Percentiles rank a stretch among this genome's conserved stretches.
phyloP scores from a whole-genome alignment of 2,888 invertebrate species.

The Pseudeuparius sepicola region DNA sequence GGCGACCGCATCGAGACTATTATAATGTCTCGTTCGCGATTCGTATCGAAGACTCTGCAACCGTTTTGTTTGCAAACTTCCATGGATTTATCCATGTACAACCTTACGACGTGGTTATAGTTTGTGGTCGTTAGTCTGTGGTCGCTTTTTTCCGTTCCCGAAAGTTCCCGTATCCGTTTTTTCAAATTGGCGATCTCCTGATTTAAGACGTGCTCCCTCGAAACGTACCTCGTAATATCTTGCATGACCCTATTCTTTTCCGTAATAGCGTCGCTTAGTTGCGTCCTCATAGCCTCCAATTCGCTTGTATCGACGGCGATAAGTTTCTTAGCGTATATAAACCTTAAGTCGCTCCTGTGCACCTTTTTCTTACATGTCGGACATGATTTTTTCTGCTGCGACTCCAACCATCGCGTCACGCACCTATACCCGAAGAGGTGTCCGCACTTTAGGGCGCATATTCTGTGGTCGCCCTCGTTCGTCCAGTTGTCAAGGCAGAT shows the following conservation, averaged over 20 bases:
- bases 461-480: constrained; percentile 73
- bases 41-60: constrained; percentile 71
- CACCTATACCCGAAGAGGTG: constrained; percentile 83
- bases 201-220: constrained; percentile 37
- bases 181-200: constrained; percentile 33
- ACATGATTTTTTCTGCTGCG: constrained; percentile 54
- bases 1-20: constrained; percentile 67
- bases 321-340: constrained; percentile 68
- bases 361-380: constrained; percentile 75
- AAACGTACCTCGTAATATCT: constrained; percentile 48
- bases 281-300: constrained; percentile 52
- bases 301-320: constrained; percentile 72
- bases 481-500: constrained; percentile 88
- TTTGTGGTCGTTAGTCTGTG: not conserved
- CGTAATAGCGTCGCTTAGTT: constrained; percentile 47
- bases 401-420: constrained; percentile 63
- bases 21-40: constrained; percentile 51
- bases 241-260: constrained; percentile 50
- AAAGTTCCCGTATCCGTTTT: constrained; percentile 23
- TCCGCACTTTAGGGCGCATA: constrained; percentile 83
- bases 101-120: constrained; percentile 30
- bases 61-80: constrained; percentile 60
- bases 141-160: constrained; percentile 8
- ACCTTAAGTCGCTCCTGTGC: constrained; percentile 31
- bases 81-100: constrained; percentile 53